Conservation (phyloP, 1,140 invertebrate species). For the Phymorhynchus buccinoides region DNA sequence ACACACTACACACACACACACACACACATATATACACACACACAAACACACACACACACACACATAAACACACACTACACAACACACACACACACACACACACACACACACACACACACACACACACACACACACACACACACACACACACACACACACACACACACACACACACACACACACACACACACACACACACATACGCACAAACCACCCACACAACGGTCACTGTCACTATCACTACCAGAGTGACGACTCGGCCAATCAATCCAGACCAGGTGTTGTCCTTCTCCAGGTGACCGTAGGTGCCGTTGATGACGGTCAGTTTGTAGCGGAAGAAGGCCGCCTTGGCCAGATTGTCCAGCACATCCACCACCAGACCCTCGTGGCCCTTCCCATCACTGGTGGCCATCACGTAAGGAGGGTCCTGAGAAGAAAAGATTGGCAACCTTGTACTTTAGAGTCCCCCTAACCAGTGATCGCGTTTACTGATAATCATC, state of each 20-base stretch:
- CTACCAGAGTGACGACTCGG: neutral
- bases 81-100: no score
- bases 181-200: no score
- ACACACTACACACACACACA: no score
- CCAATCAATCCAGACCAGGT: conserved; percentile 30
- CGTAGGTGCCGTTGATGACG: conserved; percentile 31
- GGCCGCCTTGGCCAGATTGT: conserved; percentile 14
- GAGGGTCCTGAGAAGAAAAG: conserved; percentile 30
- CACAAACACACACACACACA: no score
- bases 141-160: neutral
- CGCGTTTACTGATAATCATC: no score
- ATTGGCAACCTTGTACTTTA: neutral
- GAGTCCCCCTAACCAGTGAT: neutral
- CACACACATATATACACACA: no score
- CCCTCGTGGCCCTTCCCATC: conserved; percentile 1
- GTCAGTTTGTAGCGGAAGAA: conserved; percentile 23
- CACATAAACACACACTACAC: no score
- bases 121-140: no score
- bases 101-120: no score
- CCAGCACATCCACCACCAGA: conserved; percentile 17
- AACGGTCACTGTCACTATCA: neutral
- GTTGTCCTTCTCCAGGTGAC: conserved; percentile 26
- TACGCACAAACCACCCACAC: no score
- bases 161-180: no score
- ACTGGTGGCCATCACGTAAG: conserved; percentile 18